Conservation (phyloP, 2,113 vertebrate genomes). For the Cephalopholis sonnerati region DNA sequence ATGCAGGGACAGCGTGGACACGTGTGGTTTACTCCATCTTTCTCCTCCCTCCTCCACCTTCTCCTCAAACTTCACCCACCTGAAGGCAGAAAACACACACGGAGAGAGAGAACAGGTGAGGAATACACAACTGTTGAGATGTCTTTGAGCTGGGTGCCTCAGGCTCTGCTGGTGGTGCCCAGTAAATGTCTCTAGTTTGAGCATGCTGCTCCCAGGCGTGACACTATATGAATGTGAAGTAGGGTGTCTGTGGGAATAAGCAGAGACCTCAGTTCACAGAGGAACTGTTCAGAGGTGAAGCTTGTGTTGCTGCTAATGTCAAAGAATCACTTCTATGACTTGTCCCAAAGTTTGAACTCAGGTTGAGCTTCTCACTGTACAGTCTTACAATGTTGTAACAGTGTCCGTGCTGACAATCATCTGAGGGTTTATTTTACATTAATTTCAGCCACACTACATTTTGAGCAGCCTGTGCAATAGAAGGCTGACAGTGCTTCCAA, state of each 20-base stretch:
- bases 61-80: constrained; percentile 99
- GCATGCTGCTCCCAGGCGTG: background rate
- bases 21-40: constrained; percentile 98
- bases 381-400: background rate
- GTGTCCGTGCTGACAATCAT: no score
- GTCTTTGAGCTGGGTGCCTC: background rate
- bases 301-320: background rate
- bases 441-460: background rate
- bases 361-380: background rate
- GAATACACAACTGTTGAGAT: background rate
- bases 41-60: constrained; percentile 98
- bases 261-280: background rate
- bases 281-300: no score
- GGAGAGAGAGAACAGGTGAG: background rate
- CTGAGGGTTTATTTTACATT: background rate
- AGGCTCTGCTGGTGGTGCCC: background rate
- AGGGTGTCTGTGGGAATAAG: no score
- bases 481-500: background rate
- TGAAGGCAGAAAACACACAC: constrained; percentile 67
- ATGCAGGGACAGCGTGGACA: constrained; percentile 95
- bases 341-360: background rate
- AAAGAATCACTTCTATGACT: background rate
- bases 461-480: background rate
- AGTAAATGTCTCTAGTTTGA: background rate
- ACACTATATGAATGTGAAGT: background rate